These are phyloP conservation scores for Ranitomeya imitator DNA, from an alignment of 2,113 vertebrate species.

Conservation along the genomic window DNA sequence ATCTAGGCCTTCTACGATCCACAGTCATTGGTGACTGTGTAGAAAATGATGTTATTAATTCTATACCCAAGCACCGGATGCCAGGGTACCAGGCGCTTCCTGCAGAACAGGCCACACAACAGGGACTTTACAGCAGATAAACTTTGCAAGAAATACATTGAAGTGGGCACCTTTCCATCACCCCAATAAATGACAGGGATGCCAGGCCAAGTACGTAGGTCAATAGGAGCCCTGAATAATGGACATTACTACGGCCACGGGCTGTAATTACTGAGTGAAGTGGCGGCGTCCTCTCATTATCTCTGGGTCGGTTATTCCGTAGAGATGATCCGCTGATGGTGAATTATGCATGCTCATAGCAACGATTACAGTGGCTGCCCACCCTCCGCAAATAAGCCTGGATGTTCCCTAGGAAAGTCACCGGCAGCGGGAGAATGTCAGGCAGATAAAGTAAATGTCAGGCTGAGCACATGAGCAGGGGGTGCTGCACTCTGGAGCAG, in stretches of 20 bases:
- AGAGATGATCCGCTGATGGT: background rate
- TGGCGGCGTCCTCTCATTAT: background rate
- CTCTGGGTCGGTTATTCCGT: background rate
- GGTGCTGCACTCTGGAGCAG: conserved; percentile 19
- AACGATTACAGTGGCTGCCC: background rate
- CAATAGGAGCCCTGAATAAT: background rate
- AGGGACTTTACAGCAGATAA: background rate
- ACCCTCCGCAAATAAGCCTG: background rate
- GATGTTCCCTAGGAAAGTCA: background rate
- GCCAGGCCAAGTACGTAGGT: background rate
- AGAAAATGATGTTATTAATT: no score
- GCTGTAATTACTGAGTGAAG: background rate
- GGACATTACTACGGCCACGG: background rate
- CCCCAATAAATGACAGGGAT: background rate
- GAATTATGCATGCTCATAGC: background rate
- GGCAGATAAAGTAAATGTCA: conserved; percentile 36
- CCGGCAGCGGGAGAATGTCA: conserved; percentile 27
- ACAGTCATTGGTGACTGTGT: background rate
- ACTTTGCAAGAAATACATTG: background rate
- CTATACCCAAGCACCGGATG: no score
- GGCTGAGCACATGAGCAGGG: conserved; percentile 13
- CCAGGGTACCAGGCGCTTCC: no score
- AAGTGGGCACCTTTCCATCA: background rate
- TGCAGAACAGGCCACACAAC: no score
- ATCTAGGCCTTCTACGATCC: background rate